A percentile compares a stretch with the other conserved stretches of the same genome.
Evolutionary conservation across 2,888 invertebrate genomes (phyloP).

Genomic region (Morpho helenor): DNA sequence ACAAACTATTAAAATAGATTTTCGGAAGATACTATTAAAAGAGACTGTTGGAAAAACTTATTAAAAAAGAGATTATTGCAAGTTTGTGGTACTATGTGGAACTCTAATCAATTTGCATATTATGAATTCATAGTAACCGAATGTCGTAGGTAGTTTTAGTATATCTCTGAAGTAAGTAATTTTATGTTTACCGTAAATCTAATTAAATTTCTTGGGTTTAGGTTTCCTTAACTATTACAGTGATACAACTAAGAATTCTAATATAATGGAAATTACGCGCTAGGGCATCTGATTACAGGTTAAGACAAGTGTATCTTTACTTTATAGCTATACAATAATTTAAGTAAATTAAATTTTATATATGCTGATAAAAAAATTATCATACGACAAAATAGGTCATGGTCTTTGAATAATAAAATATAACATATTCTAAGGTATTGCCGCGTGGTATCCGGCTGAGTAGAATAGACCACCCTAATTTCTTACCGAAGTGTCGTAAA

Average conservation of each 20-base stretch:
- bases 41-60: too few species aligned
- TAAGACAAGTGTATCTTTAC: too few species aligned
- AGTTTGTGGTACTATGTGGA: not conserved
- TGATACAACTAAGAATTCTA: not conserved
- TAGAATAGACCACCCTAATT: not conserved
- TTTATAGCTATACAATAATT: too few species aligned
- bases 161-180: constrained; percentile 7
- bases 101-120: not conserved
- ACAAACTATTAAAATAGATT: too few species aligned
- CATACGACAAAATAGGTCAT: too few species aligned
- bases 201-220: constrained; percentile 7
- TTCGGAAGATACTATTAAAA: too few species aligned
- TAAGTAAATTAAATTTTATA: too few species aligned
- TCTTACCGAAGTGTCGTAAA: too few species aligned
- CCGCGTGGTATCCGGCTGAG: not conserved
- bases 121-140: constrained; percentile 4
- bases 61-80: too few species aligned
- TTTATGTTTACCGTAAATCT: constrained; percentile 13
- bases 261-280: not conserved
- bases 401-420: too few species aligned
- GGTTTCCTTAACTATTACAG: constrained; percentile 2
- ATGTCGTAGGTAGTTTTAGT: not conserved
- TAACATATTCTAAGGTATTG: too few species aligned
- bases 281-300: not conserved
- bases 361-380: too few species aligned